Conservation (phyloP, 1,140 invertebrate species). For the Dinoponera quadriceps region DNA sequence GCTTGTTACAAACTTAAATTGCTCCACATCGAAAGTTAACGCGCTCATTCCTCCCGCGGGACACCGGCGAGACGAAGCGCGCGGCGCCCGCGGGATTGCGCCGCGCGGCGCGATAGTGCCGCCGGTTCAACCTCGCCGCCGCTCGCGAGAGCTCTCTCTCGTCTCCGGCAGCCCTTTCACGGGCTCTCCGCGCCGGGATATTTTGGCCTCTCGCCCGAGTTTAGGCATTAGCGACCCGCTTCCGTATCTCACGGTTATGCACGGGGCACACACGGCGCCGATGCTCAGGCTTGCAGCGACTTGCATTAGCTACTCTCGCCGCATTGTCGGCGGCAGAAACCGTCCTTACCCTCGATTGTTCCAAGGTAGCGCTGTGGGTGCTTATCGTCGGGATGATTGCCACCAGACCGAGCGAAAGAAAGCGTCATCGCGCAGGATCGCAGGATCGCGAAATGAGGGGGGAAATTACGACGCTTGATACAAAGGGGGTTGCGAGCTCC, state of each 20-base stretch:
- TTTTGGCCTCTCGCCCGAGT: conserved; percentile 43
- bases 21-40: conserved; percentile 79
- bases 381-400: too few species aligned
- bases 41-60: conserved; percentile 74
- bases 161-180: conserved; percentile 12
- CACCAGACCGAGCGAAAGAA: too few species aligned
- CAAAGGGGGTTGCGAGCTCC: too few species aligned
- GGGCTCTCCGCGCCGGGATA: conserved; percentile 23
- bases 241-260: conserved; percentile 31
- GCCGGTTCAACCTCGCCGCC: neutral
- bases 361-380: neutral
- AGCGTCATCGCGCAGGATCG: too few species aligned
- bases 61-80: conserved; percentile 10
- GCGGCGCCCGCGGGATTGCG: neutral
- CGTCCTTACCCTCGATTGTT: neutral
- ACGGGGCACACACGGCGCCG: neutral
- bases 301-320: neutral
- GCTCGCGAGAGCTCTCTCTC: neutral
- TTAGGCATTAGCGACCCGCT: conserved; percentile 5
- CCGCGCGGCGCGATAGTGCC: too few species aligned
- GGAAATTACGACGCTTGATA: too few species aligned
- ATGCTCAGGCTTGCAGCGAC: neutral
- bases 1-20: conserved; percentile 81
- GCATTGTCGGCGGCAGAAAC: neutral
- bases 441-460: too few species aligned